These are phyloP conservation scores for Macropis europaea DNA, from an alignment of 2,888 invertebrate species.

Conservation along the genomic window DNA sequence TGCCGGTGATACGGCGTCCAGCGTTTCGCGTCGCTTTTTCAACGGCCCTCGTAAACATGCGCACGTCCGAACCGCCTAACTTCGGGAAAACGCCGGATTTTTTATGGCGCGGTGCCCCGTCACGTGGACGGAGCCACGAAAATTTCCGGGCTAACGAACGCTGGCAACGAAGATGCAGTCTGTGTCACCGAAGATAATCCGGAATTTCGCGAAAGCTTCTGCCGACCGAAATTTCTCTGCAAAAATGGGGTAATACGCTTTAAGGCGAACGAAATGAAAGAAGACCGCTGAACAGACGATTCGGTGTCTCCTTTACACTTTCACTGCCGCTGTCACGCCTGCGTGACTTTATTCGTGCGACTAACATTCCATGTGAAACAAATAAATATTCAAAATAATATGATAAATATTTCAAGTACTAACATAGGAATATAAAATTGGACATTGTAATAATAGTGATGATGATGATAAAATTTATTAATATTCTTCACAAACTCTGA, in stretches of 20 bases:
- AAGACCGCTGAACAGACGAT: too few relatives aligned
- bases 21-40: slow-evolving; percentile 7
- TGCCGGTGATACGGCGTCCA: slow-evolving; percentile 1
- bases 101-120: slow-evolving; percentile 21
- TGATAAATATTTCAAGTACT: too few relatives aligned
- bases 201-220: slow-evolving; percentile 17
- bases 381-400: too few relatives aligned
- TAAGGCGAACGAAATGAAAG: background rate
- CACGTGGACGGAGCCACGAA: slow-evolving; percentile 21
- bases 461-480: too few relatives aligned
- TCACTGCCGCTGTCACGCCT: too few relatives aligned
- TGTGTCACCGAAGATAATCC: slow-evolving; percentile 17
- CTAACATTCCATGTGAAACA: too few relatives aligned
- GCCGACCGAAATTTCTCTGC: slow-evolving; percentile 19
- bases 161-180: slow-evolving; percentile 14
- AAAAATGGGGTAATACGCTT: background rate
- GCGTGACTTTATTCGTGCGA: too few relatives aligned
- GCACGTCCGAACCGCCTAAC: slow-evolving; percentile 17
- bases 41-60: slow-evolving; percentile 27
- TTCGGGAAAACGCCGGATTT: slow-evolving; percentile 12
- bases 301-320: too few relatives aligned
- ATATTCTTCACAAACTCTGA: too few relatives aligned
- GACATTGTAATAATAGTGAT: too few relatives aligned
- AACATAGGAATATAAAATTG: too few relatives aligned
- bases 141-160: slow-evolving; percentile 38